Conservation (phyloP, 2,113 vertebrate genomes). For the Corythaeola cristata region DNA sequence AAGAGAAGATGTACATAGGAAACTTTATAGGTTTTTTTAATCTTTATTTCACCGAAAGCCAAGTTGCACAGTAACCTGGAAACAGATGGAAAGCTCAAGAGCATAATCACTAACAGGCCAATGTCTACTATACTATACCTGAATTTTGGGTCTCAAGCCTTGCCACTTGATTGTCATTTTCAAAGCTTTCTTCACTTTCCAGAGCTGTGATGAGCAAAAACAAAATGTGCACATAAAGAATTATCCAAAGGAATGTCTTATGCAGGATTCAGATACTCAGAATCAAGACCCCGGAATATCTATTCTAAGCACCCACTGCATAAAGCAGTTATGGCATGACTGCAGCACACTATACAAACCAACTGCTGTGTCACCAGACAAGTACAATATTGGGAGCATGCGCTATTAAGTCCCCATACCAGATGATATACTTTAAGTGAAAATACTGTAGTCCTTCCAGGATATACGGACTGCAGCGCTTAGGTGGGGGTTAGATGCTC, state of each 20-base stretch:
- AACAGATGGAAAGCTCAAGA: background rate
- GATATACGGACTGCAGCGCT: background rate
- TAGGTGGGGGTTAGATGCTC: background rate
- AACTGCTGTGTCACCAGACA: background rate
- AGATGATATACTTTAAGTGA: background rate
- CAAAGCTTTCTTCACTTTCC: slow-evolving; percentile 95
- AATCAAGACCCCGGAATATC: background rate
- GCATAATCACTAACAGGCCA: background rate
- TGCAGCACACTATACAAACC: background rate
- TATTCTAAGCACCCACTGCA: background rate
- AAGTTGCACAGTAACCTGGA: background rate
- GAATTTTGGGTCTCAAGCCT: slow-evolving; percentile 80
- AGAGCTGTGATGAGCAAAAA: slow-evolving; percentile 77
- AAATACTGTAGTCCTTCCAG: background rate
- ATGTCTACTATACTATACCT: slow-evolving; percentile 80
- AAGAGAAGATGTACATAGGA: background rate
- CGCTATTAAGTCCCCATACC: background rate
- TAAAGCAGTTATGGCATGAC: background rate
- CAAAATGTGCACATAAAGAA: background rate
- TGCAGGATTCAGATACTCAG: background rate
- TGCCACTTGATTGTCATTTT: slow-evolving; percentile 91
- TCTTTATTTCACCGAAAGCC: background rate
- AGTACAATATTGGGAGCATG: fast-evolving
- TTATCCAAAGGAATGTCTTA: background rate
- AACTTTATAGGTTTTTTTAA: background rate